Base-by-base conservation (phyloP, 2,797 vertebrate genomes). In the Centropyge bicolor region DNA sequence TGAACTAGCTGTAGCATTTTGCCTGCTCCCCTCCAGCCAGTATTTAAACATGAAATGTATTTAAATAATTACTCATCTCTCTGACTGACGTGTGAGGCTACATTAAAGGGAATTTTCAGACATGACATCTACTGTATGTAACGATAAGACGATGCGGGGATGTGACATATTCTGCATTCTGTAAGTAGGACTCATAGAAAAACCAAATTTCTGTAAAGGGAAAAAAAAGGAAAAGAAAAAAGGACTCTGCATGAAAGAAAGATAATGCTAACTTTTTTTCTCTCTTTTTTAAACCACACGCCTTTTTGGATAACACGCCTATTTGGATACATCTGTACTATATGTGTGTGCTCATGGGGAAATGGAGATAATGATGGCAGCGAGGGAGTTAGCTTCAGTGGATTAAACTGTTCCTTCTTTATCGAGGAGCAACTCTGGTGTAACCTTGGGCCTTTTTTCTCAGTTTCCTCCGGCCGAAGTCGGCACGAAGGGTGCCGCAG, bases 11-110 rank as follows among this genome's bases (percentile, higher is more conserved):
- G 88, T 92, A 94, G 91, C 91, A 85, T 94, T 95, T 94, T 94
- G 94, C 94, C 93, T 95, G 94, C 86, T 93, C 88, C 83, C 87
- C 84, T 89, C 81, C 91, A 93, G 90, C 85, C 86, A 89, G 88
- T 93, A 95, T 95, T 94, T 95, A 93, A 92, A 93, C 92, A 92
- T 89, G 76, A 92, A 90, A 88, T 91, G 75, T 95, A 95, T 94
- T 93, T 92, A 92, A 93, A 93, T 92, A 90, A 92, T 90, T 88
- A 93, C 79, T 92, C 92, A 93, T 94, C 82, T 89, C 85, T 92
- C 87, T 87, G 87, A 92, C 86, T 91, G 88, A 92, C 80, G 86
- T 77, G 85, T 80, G 83, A 81, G 84, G 87, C 88, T 86, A 82
- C 90, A 88, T 94, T 89, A 91, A 89, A 90, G 75, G 83, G 93